A percentile compares a stretch with the other conserved stretches of the same genome.
phyloP scores from a whole-genome alignment of 1,140 invertebrate species.

The Bombus confusus region DNA sequence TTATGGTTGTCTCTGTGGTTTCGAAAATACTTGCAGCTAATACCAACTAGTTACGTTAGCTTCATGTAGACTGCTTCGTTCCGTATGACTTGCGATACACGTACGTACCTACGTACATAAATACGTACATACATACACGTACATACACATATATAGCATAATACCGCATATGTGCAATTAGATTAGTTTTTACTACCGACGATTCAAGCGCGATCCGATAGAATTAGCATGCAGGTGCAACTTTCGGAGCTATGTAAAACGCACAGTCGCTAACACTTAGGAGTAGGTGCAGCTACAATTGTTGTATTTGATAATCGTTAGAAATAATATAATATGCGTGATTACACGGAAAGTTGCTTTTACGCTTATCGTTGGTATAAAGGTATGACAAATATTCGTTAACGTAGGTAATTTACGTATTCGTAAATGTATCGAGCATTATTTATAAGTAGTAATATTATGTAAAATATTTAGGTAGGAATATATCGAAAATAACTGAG shows the following conservation, averaged over 20 bases:
- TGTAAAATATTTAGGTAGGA: not conserved
- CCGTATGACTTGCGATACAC: not conserved
- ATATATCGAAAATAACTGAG: too few relatives aligned
- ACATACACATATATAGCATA: not conserved
- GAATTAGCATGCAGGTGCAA: not conserved
- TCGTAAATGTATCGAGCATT: not conserved
- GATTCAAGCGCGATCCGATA: not conserved
- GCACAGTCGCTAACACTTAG: not conserved
- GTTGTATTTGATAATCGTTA: not conserved
- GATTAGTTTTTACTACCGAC: not conserved
- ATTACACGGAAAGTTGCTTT: not conserved
- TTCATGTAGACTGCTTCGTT: not conserved
- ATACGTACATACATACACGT: not conserved
- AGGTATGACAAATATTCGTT: too few relatives aligned
- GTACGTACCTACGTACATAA: too few relatives aligned
- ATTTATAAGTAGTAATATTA: not conserved
- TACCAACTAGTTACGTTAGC: not conserved
- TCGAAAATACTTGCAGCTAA: not conserved
- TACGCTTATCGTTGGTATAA: not conserved
- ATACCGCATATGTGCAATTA: not conserved
- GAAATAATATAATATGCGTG: not conserved
- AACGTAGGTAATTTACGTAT: not conserved
- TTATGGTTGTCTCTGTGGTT: slow-evolving; percentile 21
- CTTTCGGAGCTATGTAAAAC: not conserved
- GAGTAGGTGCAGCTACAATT: too few relatives aligned